Percentiles rank a stretch among this genome's conserved stretches.
Conservation (phyloP, 2,888 invertebrate species). For the Diogma glabrata region DNA sequence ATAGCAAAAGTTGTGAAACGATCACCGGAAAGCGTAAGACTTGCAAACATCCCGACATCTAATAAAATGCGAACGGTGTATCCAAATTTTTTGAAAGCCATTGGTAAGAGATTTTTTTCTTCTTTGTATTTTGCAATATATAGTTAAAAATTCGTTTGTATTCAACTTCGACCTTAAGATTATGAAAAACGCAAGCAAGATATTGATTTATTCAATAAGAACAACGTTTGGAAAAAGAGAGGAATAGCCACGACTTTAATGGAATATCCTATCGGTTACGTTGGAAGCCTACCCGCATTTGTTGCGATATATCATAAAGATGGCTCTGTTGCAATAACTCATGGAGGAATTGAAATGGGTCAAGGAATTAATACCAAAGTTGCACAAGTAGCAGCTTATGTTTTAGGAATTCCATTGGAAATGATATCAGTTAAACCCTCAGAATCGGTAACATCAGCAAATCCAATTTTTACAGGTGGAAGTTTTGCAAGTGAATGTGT, state of each 20-base stretch:
- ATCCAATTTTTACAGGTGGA: constrained; percentile 50
- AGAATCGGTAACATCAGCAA: constrained; percentile 48
- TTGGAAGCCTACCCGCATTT: constrained; percentile 44
- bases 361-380: constrained; percentile 74
- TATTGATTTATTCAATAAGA: constrained; percentile 42
- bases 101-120: no score
- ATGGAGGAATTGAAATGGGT: constrained; percentile 61
- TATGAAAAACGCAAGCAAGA: constrained; percentile 39
- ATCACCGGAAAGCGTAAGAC: constrained; percentile 46
- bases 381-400: constrained; percentile 57
- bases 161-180: constrained; percentile 39
- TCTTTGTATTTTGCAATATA: no score
- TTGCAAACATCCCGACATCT: constrained; percentile 41
- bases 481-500: constrained; percentile 54
- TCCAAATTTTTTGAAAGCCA: constrained; percentile 13
- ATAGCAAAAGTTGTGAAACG: constrained; percentile 43
- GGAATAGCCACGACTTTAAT: constrained; percentile 55
- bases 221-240: constrained; percentile 67
- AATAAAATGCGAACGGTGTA: constrained; percentile 32
- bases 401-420: constrained; percentile 51
- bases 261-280: constrained; percentile 46
- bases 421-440: constrained; percentile 52
- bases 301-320: constrained; percentile 60
- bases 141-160: constrained; percentile 44
- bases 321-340: constrained; percentile 54